These are phyloP conservation scores for Stenodema calcarata DNA, from an alignment of 2,888 invertebrate species.

Conservation along the genomic window DNA sequence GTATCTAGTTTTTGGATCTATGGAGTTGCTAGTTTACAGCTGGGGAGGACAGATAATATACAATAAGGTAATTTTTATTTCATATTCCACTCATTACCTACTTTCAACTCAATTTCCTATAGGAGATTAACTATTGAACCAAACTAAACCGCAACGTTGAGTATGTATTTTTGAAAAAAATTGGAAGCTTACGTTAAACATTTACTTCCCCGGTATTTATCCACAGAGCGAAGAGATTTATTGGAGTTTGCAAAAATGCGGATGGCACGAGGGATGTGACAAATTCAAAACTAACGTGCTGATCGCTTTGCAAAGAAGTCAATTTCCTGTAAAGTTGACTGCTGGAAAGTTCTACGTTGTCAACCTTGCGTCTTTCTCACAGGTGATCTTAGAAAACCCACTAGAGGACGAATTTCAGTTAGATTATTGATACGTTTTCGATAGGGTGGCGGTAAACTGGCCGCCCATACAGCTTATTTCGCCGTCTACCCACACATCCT, in stretches of 20 bases:
- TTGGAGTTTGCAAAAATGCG: slow-evolving; percentile 47
- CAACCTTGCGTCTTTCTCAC: slow-evolving; percentile 49
- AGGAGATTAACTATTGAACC: no score
- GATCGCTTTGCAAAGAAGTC: slow-evolving; percentile 41
- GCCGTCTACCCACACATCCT: no score
- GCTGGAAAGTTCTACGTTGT: slow-evolving; percentile 54
- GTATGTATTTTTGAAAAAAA: no score
- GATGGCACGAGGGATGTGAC: slow-evolving; percentile 36
- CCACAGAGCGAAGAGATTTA: slow-evolving; percentile 43
- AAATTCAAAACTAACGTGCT: slow-evolving; percentile 20
- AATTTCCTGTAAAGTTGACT: slow-evolving; percentile 32
- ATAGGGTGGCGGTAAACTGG: no score
- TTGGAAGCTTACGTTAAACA: neutral
- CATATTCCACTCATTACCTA: no score
- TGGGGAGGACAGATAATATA: slow-evolving; percentile 53
- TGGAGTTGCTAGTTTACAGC: slow-evolving; percentile 54
- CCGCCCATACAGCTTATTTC: no score
- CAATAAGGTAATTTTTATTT: slow-evolving; percentile 39
- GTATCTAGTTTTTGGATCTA: slow-evolving; percentile 53
- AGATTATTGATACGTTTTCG: no score
- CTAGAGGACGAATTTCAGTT: no score
- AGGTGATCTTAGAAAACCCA: slow-evolving; percentile 47
- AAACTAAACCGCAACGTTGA: no score
- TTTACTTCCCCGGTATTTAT: neutral
- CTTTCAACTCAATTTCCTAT: neutral